Base-by-base conservation (phyloP, 2,888 invertebrate species). In the Dromius quadrimaculatus region DNA sequence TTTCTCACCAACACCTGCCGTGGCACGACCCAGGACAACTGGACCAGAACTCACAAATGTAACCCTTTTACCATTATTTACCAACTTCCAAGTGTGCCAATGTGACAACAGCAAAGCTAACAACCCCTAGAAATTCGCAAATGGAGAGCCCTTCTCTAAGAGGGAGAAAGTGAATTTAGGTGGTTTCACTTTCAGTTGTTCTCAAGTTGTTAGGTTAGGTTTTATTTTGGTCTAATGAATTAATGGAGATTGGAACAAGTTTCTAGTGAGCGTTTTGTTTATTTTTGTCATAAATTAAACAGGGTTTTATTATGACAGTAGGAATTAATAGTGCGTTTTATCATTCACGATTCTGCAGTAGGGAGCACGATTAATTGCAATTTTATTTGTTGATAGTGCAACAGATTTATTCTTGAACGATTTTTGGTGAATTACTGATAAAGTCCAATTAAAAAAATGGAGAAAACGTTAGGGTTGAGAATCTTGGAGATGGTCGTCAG, bases 31-130 rank as follows among this genome's bases (percentile, higher is more conserved):
- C 17, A 59, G 34, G 36, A 61, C 61, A 61, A 61, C 61, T 61
- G 61, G 22, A 61, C 61, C 36, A 59, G 47, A 47, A 47, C 47
- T 47, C 23, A 28, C 61, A 61, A 61, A 38, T 36, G 22, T 19
- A 61, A 61, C 61, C 61, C 61, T 61, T 61, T 61, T 38, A 38
- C 61, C 15, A 5, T 13, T 61, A 41, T 61, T 61, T 61, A 17
- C 17, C 13, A 43, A 43, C 28, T 28, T 15, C 15, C 6, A 20
- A 61, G 61, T 61, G 61, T 61, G 61, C 38, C 61, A 61, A 61
- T 61, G 28, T 8, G 15, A 54, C 50, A 28, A 54, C 28, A 28
- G 15, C 41, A 15, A 13, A 11, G 15, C 6, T 11, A 6, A 13
- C 15, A 15, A 54, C 50, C 50, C 50, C 19, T 23, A 54, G 11